Conservation (phyloP, 2,888 invertebrate species). For the Malachius bipustulatus region DNA sequence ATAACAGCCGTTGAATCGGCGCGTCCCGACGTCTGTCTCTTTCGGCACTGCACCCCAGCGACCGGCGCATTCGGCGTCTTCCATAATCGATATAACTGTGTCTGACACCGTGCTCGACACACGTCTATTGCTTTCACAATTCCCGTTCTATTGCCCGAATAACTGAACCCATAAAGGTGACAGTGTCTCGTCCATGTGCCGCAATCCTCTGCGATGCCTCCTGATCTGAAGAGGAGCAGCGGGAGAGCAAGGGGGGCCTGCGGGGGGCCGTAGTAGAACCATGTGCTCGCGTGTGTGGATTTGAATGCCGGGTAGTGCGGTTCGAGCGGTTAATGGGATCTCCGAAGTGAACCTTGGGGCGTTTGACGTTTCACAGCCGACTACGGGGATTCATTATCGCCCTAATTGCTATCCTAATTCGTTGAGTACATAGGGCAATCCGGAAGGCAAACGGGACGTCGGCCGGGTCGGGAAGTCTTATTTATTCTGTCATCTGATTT, state of each 20-base stretch:
- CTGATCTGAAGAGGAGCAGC: too few relatives aligned
- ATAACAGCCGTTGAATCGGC: too few relatives aligned
- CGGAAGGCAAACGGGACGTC: neutral
- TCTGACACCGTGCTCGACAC: constrained; percentile 31
- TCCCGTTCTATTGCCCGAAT: constrained; percentile 1
- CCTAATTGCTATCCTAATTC: constrained; percentile 1
- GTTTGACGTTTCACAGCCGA: constrained; percentile 1
- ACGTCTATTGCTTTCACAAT: constrained; percentile 16
- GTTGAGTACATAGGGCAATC: neutral
- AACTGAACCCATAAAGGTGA: neutral
- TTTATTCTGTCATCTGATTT: constrained; percentile 2
- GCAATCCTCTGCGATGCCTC: too few relatives aligned
- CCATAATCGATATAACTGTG: constrained; percentile 34
- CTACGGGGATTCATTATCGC: neutral
- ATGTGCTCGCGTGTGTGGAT: neutral
- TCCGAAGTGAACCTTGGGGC: neutral
- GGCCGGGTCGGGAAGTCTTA: neutral
- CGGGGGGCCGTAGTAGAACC: too few relatives aligned
- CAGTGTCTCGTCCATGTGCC: too few relatives aligned
- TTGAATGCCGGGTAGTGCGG: neutral
- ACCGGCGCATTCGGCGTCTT: constrained; percentile 27
- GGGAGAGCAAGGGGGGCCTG: too few relatives aligned
- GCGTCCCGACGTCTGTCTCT: constrained; percentile 3
- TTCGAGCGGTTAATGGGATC: constrained; percentile 2
- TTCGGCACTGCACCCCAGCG: constrained; percentile 25